Evolutionary conservation across 2,113 vertebrate species (phyloP).

Genomic region (Phyllostomus hastatus): DNA sequence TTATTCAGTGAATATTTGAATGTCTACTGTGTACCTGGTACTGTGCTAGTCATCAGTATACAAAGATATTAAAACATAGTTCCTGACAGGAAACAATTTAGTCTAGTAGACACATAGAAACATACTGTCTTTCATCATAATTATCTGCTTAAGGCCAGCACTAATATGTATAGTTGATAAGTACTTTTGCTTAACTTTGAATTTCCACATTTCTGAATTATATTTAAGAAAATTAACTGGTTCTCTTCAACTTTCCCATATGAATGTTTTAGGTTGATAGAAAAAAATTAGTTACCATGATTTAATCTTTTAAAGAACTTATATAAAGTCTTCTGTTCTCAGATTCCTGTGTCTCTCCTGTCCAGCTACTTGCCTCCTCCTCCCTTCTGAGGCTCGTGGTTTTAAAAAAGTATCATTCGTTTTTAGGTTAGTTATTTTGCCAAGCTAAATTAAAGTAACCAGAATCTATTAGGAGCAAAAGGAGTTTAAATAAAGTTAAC

Average conservation of each 20-base stretch:
- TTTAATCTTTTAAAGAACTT: neutral
- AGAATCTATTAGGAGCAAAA: neutral
- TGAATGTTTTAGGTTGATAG: neutral
- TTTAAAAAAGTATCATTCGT: constrained; percentile 1
- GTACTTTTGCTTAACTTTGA: neutral
- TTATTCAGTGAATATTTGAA: neutral
- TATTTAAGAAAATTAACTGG: neutral
- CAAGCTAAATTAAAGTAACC: neutral
- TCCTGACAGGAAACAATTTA: neutral
- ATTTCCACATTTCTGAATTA: neutral
- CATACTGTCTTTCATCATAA: neutral
- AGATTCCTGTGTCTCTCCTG: neutral
- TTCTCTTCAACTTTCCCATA: neutral
- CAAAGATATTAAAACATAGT: neutral
- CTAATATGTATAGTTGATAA: neutral
- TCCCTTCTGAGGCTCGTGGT: neutral
- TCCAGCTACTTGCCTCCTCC: neutral
- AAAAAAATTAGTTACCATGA: neutral
- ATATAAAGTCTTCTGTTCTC: neutral
- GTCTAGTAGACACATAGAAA: neutral
- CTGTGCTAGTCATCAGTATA: neutral
- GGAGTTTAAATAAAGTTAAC: neutral
- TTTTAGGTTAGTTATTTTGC: neutral
- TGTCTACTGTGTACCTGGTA: neutral
- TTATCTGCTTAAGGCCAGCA: neutral